Conservation (phyloP, 1,140 invertebrate species). For the Paracyclopina nana region DNA sequence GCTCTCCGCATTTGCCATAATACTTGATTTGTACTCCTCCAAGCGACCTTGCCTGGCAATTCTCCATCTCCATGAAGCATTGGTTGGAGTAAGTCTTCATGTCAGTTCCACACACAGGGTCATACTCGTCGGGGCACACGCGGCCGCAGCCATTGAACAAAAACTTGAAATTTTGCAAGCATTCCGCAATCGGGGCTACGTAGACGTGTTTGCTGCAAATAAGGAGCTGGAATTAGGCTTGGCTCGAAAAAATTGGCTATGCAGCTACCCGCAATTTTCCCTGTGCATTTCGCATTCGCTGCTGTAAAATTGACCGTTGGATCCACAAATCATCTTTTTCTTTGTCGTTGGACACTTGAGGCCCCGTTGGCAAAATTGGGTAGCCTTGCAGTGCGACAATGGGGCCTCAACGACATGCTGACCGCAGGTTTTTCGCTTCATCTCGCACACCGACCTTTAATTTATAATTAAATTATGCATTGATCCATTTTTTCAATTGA, state of each 20-base stretch:
- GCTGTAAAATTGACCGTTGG: slow-evolving; percentile 71
- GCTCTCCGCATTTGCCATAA: slow-evolving; percentile 13
- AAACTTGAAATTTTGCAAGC: slow-evolving; percentile 44
- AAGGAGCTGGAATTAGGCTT: neutral
- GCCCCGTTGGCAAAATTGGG: slow-evolving; percentile 52
- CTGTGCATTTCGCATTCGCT: slow-evolving; percentile 82
- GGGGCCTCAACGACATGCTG: slow-evolving; percentile 57
- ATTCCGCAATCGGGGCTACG: slow-evolving; percentile 61
- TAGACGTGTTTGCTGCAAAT: slow-evolving; percentile 55
- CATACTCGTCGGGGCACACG: slow-evolving; percentile 60
- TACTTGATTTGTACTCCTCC: slow-evolving; percentile 1
- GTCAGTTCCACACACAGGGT: slow-evolving; percentile 73
- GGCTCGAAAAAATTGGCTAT: neutral
- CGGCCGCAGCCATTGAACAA: slow-evolving; percentile 60
- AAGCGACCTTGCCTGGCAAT: slow-evolving; percentile 41
- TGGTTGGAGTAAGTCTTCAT: slow-evolving; percentile 72
- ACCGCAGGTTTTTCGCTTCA: slow-evolving; percentile 58
- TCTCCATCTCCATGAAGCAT: slow-evolving; percentile 75
- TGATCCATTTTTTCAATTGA: neutral
- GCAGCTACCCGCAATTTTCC: slow-evolving; percentile 62
- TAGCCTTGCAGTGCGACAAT: slow-evolving; percentile 54
- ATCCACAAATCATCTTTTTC: slow-evolving; percentile 65
- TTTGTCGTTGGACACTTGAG: slow-evolving; percentile 36
- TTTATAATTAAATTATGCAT: slow-evolving; percentile 17
- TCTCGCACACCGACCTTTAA: slow-evolving; percentile 59